phyloP scores from a whole-genome alignment of 2,888 invertebrate species.

The Drosophila melanosoma region DNA sequence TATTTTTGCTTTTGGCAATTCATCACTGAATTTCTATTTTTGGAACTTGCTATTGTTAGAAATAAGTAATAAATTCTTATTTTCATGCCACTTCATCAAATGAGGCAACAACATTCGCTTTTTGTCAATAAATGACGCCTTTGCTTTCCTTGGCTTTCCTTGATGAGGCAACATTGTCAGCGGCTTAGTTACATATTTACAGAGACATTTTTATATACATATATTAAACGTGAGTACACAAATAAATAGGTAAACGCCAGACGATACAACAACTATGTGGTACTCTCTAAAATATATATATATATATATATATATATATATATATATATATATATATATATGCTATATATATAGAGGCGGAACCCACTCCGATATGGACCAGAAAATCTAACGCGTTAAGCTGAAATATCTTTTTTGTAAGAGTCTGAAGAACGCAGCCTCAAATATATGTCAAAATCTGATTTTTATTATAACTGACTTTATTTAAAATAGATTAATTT shows the following conservation, averaged over 20 bases:
- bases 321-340: no score
- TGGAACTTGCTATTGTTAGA: slow-evolving; percentile 11
- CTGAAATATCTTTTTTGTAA: background rate
- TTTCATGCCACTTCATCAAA: slow-evolving; percentile 62
- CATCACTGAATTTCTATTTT: slow-evolving; percentile 51
- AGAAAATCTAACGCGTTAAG: background rate
- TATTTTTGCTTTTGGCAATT: slow-evolving; percentile 4
- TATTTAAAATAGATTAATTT: background rate
- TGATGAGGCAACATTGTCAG: slow-evolving; percentile 37
- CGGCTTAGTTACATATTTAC: slow-evolving; percentile 16
- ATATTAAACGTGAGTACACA: background rate
- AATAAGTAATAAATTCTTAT: slow-evolving; percentile 38
- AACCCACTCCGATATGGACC: background rate
- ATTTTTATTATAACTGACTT: background rate
- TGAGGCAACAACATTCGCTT: slow-evolving; percentile 44
- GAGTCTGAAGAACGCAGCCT: background rate
- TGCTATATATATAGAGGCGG: background rate
- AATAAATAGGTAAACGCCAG: slow-evolving; percentile 9
- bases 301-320: no score
- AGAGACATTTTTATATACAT: background rate
- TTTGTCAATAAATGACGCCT: slow-evolving; percentile 48
- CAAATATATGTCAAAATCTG: background rate
- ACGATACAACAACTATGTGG: slow-evolving; percentile 9
- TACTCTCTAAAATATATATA: slow-evolving; percentile 4
- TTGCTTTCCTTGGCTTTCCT: slow-evolving; percentile 1